A percentile compares a stretch with the other conserved stretches of the same genome.
Conservation (phyloP, 2,888 invertebrate genomes). For the Bembecia ichneumoniformis region DNA sequence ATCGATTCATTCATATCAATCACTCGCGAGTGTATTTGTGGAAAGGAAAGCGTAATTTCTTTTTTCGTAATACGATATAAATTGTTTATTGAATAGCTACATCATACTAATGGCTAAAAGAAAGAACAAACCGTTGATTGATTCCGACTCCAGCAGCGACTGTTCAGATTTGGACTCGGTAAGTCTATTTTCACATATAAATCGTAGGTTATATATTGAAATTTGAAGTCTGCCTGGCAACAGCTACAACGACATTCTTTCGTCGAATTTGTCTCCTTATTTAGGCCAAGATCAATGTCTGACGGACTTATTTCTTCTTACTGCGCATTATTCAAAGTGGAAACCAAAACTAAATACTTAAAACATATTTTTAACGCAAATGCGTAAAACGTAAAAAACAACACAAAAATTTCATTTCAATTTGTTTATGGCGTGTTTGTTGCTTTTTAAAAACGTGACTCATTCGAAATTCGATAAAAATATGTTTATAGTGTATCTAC, state of each 20-base stretch:
- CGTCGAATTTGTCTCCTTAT: conserved; percentile 47
- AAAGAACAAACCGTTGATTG: conserved; percentile 85
- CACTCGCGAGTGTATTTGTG: too few species aligned
- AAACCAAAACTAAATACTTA: conserved; percentile 1
- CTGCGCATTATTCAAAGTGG: conserved; percentile 27
- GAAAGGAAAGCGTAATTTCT: conserved; percentile 26
- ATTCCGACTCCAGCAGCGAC: conserved; percentile 87
- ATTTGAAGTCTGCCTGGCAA: conserved; percentile 16
- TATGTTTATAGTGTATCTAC: not conserved
- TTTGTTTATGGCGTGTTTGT: conserved; percentile 13
- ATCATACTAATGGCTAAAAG: conserved; percentile 81
- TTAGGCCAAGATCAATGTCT: conserved; percentile 56
- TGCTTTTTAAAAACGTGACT: conserved; percentile 21
- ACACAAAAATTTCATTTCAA: conserved; percentile 8
- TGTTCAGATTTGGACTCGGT: conserved; percentile 89
- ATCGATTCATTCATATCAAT: conserved; percentile 18
- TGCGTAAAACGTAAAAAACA: conserved; percentile 3
- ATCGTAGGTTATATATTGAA: conserved; percentile 32
- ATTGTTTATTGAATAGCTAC: conserved; percentile 16
- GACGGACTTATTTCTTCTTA: conserved; percentile 30
- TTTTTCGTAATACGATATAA: conserved; percentile 8
- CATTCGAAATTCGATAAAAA: conserved; percentile 9
- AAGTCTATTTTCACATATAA: conserved; percentile 50
- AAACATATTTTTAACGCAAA: not conserved
- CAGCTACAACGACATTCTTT: conserved; percentile 48